Evolutionary conservation across 2,888 invertebrate species (phyloP).

Genomic region (Meteorus colon): DNA sequence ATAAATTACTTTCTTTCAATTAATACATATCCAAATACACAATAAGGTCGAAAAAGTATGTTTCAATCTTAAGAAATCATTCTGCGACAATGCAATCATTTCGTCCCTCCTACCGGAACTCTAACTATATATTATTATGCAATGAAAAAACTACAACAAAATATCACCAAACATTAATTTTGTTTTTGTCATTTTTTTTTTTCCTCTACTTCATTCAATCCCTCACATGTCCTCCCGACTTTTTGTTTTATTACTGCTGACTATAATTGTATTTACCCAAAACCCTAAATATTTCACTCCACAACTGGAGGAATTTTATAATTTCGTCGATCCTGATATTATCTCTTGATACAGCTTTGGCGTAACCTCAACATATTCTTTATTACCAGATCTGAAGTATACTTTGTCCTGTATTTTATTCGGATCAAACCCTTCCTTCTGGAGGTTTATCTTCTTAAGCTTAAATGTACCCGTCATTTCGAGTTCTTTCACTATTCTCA

Average conservation of each 20-base stretch:
- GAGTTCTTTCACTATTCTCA: slow-evolving; percentile 77
- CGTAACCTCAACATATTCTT: slow-evolving; percentile 80
- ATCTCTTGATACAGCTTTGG: slow-evolving; percentile 75
- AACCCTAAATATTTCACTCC: neutral
- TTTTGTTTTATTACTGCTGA: slow-evolving; percentile 30
- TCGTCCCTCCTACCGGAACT: slow-evolving; percentile 47
- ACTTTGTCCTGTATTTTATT: slow-evolving; percentile 75
- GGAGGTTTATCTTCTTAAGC: slow-evolving; percentile 78
- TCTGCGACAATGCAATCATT: neutral
- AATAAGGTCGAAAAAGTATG: neutral
- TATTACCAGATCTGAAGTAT: slow-evolving; percentile 73
- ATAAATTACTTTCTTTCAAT: neutral
- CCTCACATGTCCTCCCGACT: slow-evolving; percentile 18
- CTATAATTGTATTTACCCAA: slow-evolving; percentile 15
- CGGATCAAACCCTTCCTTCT: slow-evolving; percentile 78
- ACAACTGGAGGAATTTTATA: slow-evolving; percentile 57
- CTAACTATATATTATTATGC: slow-evolving; percentile 40
- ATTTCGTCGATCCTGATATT: slow-evolving; percentile 71
- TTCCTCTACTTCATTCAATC: slow-evolving; percentile 12
- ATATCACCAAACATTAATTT: slow-evolving; percentile 35
- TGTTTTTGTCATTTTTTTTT: slow-evolving; percentile 22
- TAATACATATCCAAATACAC: neutral
- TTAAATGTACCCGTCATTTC: slow-evolving; percentile 82
- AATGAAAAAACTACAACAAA: slow-evolving; percentile 46
- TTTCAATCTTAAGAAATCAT: neutral